Conservation (phyloP, 2,113 vertebrate species). For the Pedionomus torquatus region DNA sequence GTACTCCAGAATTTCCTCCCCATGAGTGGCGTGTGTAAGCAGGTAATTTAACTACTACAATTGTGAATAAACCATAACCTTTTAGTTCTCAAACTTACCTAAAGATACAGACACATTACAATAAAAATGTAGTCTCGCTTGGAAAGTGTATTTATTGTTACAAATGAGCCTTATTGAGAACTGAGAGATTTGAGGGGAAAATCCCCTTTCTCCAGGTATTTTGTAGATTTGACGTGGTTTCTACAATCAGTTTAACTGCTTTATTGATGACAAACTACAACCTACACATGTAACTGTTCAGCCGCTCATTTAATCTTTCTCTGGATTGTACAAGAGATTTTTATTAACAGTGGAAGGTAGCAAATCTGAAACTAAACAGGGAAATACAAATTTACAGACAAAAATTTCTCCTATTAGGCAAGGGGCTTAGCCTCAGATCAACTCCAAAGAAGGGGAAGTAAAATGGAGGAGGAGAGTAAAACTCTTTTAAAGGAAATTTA, state of each 20-base stretch:
- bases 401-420: background rate
- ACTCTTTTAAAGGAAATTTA: background rate
- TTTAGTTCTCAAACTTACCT: background rate
- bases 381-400: background rate
- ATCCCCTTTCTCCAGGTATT: background rate
- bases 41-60: background rate
- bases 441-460: background rate
- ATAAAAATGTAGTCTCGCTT: background rate
- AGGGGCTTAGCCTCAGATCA: background rate
- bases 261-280: background rate
- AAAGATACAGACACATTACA: background rate
- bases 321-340: background rate
- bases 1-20: background rate
- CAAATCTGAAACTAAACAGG: background rate
- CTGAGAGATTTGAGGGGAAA: background rate
- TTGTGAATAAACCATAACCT: constrained; percentile 6
- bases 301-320: background rate
- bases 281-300: background rate
- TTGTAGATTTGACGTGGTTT: background rate
- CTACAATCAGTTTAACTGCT: background rate
- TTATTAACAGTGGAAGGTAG: background rate
- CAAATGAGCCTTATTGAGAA: background rate
- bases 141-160: background rate
- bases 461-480: background rate
- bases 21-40: background rate